phyloP scores from a whole-genome alignment of 2,888 invertebrate genomes.

The Meiosimyza decipiens region DNA sequence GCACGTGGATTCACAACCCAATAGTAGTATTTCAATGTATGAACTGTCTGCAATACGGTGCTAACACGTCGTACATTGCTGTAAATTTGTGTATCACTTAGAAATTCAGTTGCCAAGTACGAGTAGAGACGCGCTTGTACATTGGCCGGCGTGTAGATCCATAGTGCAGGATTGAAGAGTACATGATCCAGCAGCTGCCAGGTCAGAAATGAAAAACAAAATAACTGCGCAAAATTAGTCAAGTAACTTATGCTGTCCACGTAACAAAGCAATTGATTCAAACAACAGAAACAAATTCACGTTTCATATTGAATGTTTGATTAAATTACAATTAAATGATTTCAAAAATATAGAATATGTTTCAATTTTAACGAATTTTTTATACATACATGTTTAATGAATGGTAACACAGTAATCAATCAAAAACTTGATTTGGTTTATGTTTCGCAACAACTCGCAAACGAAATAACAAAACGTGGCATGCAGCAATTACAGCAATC shows the following conservation, averaged over 20 bases:
- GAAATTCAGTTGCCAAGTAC: slow-evolving; percentile 98
- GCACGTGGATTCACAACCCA: slow-evolving; percentile 97
- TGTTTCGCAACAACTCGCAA: slow-evolving; percentile 36
- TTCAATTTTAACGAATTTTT: slow-evolving; percentile 20
- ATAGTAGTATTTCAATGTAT: slow-evolving; percentile 98
- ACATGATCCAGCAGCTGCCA: slow-evolving; percentile 99
- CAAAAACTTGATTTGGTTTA: slow-evolving; percentile 36
- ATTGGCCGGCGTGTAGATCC: slow-evolving; percentile 97
- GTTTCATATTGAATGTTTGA: not conserved
- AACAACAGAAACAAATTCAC: not conserved
- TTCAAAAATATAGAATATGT: not conserved
- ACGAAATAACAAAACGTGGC: slow-evolving; percentile 38
- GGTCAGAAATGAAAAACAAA: slow-evolving; percentile 89
- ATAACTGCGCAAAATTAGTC: slow-evolving; percentile 79
- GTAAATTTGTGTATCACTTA: slow-evolving; percentile 97
- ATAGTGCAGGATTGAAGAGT: slow-evolving; percentile 98
- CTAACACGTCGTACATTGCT: slow-evolving; percentile 96
- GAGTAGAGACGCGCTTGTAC: slow-evolving; percentile 96
- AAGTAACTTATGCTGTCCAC: slow-evolving; percentile 50
- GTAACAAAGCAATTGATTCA: not conserved
- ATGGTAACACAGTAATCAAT: slow-evolving; percentile 37
- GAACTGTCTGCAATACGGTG: slow-evolving; percentile 97
- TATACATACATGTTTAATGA: slow-evolving; percentile 57
- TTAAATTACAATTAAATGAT: not conserved
- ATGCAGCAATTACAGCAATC: slow-evolving; percentile 46